Conservation (phyloP, 2,113 vertebrate genomes). For the Trogon melanurus region DNA sequence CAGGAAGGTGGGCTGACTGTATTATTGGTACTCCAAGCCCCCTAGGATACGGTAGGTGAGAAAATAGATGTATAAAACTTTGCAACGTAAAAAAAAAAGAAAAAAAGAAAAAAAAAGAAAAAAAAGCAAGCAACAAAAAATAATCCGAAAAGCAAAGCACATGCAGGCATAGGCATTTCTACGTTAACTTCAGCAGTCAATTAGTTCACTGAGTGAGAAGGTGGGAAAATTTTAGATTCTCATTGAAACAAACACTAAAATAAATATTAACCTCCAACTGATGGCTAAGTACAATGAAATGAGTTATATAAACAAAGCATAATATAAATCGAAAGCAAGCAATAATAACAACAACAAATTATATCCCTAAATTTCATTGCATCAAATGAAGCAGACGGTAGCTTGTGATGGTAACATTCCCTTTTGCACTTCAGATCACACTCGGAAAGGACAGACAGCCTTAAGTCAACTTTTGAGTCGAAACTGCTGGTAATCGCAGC, state of each 20-base stretch:
- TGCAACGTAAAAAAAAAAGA: conserved; percentile 81
- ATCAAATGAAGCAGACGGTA: neutral
- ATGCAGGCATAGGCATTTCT: conserved; percentile 74
- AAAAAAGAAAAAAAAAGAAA: conserved; percentile 80
- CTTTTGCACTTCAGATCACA: neutral
- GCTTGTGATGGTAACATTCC: neutral
- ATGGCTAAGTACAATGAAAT: neutral
- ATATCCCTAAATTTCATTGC: neutral
- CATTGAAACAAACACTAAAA: conserved; percentile 7
- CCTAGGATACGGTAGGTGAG: conserved; percentile 88
- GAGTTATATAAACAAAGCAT: neutral
- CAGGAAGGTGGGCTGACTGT: conserved; percentile 92
- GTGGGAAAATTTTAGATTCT: conserved; percentile 32
- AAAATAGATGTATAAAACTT: conserved; percentile 93
- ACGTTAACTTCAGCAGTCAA: conserved; percentile 49
- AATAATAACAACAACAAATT: neutral
- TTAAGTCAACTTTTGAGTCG: neutral
- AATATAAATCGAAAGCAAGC: conserved; percentile 26
- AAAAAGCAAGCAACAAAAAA: conserved; percentile 85
- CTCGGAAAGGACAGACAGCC: neutral
- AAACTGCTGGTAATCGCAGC: neutral
- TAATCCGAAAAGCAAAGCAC: conserved; percentile 79
- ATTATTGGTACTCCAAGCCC: conserved; percentile 93
- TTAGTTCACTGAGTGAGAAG: conserved; percentile 55
- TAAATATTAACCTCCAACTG: neutral